These are phyloP conservation scores for Argyresthia albistria DNA, from an alignment of 2,888 invertebrate species.

Conservation along the genomic window DNA sequence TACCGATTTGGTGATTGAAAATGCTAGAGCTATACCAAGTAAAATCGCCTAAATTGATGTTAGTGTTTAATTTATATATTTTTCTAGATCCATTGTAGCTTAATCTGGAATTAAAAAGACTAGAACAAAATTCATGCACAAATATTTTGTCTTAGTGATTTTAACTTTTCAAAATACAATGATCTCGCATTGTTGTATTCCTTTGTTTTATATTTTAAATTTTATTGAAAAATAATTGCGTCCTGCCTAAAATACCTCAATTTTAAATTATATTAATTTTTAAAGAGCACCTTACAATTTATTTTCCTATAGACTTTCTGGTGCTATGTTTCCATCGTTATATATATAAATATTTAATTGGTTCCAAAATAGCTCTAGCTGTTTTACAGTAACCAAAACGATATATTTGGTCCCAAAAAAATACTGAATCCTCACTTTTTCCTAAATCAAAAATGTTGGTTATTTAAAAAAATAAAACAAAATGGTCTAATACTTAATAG, in stretches of 20 bases:
- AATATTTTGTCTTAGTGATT: not conserved
- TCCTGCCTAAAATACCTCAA: not conserved
- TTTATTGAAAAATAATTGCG: too few relatives aligned
- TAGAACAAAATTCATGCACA: too few relatives aligned
- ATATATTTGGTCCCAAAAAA: conserved; percentile 34
- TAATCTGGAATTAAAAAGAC: not conserved
- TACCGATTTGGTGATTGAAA: conserved; percentile 13
- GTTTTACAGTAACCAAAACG: conserved; percentile 30
- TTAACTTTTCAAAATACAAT: too few relatives aligned
- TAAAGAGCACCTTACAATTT: too few relatives aligned
- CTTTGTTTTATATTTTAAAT: conserved; percentile 14
- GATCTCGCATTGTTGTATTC: not conserved
- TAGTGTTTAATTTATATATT: not conserved
- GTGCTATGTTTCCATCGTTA: conserved; percentile 16
- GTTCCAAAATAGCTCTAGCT: conserved; percentile 18
- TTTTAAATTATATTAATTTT: not conserved
- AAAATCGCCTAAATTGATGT: conserved; percentile 12
- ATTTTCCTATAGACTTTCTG: too few relatives aligned
- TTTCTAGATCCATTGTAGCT: not conserved
- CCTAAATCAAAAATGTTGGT: conserved; percentile 5
- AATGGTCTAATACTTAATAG: conserved; percentile 26
- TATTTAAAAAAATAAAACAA: conserved; percentile 15
- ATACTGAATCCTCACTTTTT: conserved; percentile 34
- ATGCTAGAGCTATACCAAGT: conserved; percentile 3
- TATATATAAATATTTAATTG: conserved; percentile 39